Base-by-base conservation (phyloP, 2,888 invertebrate genomes). In the Cacoxenus indagator region DNA sequence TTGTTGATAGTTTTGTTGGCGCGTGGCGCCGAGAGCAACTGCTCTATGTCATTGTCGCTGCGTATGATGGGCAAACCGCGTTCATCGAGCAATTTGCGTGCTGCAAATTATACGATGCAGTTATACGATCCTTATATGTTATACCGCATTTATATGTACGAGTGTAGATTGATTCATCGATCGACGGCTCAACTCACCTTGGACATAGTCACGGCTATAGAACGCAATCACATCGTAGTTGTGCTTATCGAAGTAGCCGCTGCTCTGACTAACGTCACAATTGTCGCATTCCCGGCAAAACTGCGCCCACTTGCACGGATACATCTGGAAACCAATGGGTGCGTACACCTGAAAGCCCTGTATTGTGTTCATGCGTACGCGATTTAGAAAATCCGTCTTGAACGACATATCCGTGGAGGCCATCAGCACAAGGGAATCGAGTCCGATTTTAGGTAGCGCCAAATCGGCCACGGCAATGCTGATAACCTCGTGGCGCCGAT, bases 281-380 rank as follows among this genome's bases (percentile, higher is more conserved):
- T 92, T 87, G 65, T 90, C 90, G 67, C 89, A 87, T 66, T 89
- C 88, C 73, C 89, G 89, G 70, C 88, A 89, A 75, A 93, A 89
- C 79, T 91, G 90, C 59, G 95, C 96, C 75, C 86, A 84, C 61
- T 79, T 83, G 70, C 88, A 88, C 82, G 96, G 92, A 89, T 93
- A 97, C 84, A 96, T 95, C 80, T 93, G 91, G 89, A 97, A 99
- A 22, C 95, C 95, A 75, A 96, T 92, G n/a, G 98, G 96, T 82
- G 93, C 93, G 89, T 94, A 99, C 80, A 97, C 92, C 90, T 98
- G 98, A 88, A 92, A 93, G 75, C 94, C 93, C 75, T 90, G 89
- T 73, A 99, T 96, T 2, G 97, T 97, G 89, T 98, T 98, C 95
- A 99, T 97, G 70, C 98, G 92, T 11, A 97, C 95, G 83, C 98